Evolutionary conservation across 2,797 vertebrate species (phyloP).

Genomic region (Smutsia gigantea): DNA sequence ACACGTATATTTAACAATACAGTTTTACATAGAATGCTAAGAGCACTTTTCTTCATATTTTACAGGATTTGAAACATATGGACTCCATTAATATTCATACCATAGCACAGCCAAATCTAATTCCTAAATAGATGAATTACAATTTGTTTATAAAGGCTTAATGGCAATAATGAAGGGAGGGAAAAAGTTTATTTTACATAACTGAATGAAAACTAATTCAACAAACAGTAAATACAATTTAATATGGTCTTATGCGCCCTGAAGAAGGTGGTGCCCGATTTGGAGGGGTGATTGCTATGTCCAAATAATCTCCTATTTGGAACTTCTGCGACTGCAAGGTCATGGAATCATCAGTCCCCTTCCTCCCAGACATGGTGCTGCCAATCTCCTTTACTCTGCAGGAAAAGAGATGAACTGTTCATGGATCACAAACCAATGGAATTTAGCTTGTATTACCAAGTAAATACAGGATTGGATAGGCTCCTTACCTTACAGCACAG

Average conservation of each 20-base stretch:
- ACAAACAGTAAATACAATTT: constrained; percentile 73
- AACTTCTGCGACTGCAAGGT: constrained; percentile 98
- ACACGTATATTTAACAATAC: constrained; percentile 81
- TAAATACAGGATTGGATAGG: background rate
- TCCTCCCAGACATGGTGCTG: constrained; percentile 95
- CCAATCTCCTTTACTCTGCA: constrained; percentile 97
- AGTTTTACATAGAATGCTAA: constrained; percentile 76
- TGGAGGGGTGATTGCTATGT: constrained; percentile 97
- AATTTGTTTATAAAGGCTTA: constrained; percentile 76
- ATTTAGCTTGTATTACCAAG: background rate
- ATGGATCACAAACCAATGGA: background rate
- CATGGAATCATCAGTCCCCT: constrained; percentile 97
- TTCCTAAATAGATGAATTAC: constrained; percentile 76
- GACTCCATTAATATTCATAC: constrained; percentile 62
- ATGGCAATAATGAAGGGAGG: constrained; percentile 64
- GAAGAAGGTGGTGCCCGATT: constrained; percentile 94
- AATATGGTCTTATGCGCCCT: constrained; percentile 96
- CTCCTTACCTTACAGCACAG: background rate
- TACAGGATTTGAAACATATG: constrained; percentile 67
- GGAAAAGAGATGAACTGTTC: constrained; percentile 28
- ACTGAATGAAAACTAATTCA: constrained; percentile 80
- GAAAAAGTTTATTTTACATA: constrained; percentile 83
- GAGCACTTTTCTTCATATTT: constrained; percentile 71
- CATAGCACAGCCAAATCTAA: constrained; percentile 67
- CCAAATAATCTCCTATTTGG: constrained; percentile 98